Percentiles rank a stretch among this genome's conserved stretches.
phyloP scores from a whole-genome alignment of 2,888 invertebrate species.

The Balanococcus diminutus region DNA sequence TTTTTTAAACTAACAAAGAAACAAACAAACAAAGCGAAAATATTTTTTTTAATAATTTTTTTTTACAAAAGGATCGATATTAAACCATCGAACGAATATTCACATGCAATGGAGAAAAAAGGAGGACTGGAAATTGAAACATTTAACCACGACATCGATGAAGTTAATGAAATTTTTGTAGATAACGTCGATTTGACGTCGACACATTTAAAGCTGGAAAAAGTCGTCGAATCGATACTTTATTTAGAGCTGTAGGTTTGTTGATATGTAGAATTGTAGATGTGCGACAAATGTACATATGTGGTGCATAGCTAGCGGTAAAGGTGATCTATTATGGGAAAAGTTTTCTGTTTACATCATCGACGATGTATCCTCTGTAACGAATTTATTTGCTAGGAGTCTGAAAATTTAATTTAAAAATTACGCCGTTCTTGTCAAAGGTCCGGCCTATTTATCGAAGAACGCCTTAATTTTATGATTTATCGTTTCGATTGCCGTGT shows the following conservation, averaged over 20 bases:
- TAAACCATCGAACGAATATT: too few relatives aligned
- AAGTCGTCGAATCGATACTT: neutral
- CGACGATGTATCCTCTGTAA: neutral
- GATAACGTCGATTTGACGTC: neutral
- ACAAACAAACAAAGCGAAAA: too few relatives aligned
- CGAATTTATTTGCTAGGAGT: neutral
- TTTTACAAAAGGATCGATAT: too few relatives aligned
- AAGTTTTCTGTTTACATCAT: conserved; percentile 26
- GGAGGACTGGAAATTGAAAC: neutral
- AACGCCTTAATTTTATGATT: conserved; percentile 24
- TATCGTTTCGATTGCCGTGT: conserved; percentile 15
- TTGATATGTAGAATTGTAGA: too few relatives aligned
- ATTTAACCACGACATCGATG: neutral
- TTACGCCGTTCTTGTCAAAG: conserved; percentile 31
- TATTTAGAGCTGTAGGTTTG: neutral
- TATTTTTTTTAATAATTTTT: too few relatives aligned
- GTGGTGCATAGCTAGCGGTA: neutral
- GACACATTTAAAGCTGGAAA: neutral
- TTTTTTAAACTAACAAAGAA: too few relatives aligned
- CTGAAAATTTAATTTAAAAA: conserved; percentile 19
- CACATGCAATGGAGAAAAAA: too few relatives aligned
- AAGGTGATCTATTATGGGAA: conserved; percentile 12
- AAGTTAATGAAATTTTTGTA: neutral
- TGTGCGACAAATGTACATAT: too few relatives aligned
- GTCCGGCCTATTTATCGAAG: conserved; percentile 33